phyloP scores from a whole-genome alignment of 2,113 vertebrate genomes.

The Engraulis encrasicolus region DNA sequence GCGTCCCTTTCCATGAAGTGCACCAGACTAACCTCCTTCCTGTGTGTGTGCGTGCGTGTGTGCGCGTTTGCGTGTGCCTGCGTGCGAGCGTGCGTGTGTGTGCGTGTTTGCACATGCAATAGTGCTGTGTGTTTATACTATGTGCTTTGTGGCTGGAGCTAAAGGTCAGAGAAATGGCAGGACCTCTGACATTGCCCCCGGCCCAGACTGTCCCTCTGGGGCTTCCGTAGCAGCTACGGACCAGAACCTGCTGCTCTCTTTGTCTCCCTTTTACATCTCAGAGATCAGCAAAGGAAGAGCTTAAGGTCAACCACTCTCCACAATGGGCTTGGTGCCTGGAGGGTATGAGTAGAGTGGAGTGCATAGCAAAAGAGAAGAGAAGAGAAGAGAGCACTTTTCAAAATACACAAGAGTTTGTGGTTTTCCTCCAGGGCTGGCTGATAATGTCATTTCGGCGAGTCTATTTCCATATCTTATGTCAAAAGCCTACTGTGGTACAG shows the following conservation, averaged over 20 bases:
- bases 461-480: no score
- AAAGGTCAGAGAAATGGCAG: slow-evolving; percentile 8
- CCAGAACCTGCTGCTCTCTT: background rate
- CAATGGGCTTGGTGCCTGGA: background rate
- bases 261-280: background rate
- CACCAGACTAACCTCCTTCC: background rate
- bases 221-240: background rate
- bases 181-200: background rate
- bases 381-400: no score
- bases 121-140: no score
- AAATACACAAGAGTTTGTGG: no score
- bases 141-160: background rate
- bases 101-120: background rate
- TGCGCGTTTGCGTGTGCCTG: background rate
- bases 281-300: background rate
- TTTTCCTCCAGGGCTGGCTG: no score
- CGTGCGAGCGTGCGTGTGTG: background rate
- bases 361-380: background rate
- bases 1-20: no score
- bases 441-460: no score
- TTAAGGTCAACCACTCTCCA: background rate
- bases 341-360: background rate
- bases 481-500: no score
- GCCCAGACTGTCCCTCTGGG: background rate
- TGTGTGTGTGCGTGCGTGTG: background rate